Evolutionary conservation across 2,113 vertebrate genomes (phyloP).

Genomic region (Rhinoderma darwinii): DNA sequence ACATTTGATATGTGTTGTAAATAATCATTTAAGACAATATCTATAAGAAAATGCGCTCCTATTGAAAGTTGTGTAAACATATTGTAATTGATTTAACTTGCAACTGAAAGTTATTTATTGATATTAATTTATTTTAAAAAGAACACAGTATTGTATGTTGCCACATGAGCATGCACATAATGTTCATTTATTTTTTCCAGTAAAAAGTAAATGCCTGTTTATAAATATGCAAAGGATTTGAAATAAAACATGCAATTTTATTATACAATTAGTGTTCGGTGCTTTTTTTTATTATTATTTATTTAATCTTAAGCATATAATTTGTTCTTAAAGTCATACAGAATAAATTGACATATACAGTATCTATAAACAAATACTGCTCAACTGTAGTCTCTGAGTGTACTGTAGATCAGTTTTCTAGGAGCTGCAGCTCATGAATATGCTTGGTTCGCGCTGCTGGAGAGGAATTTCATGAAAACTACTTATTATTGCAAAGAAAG

Average conservation of each 20-base stretch:
- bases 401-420: too few relatives aligned
- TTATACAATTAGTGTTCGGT: not conserved
- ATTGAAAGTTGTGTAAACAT: not conserved
- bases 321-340: too few relatives aligned
- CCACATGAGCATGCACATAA: not conserved
- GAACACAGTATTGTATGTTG: not conserved
- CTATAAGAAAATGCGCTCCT: not conserved
- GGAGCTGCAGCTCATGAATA: too few relatives aligned
- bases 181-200: constrained; percentile 24
- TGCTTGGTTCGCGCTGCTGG: too few relatives aligned
- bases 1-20: constrained; percentile 17
- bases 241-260: constrained; percentile 22
- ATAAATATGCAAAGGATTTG: constrained; percentile 24
- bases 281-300: too few relatives aligned
- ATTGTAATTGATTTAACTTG: constrained; percentile 4
- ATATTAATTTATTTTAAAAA: not conserved
- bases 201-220: constrained; percentile 3
- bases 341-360: too few relatives aligned
- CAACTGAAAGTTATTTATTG: not conserved
- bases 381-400: too few relatives aligned
- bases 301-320: too few relatives aligned
- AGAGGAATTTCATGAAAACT: too few relatives aligned
- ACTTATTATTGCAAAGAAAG: too few relatives aligned
- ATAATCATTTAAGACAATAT: not conserved
- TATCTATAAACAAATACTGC: too few relatives aligned